Conservation (phyloP, 2,888 invertebrate species). For the Iselma pallidipennis region DNA sequence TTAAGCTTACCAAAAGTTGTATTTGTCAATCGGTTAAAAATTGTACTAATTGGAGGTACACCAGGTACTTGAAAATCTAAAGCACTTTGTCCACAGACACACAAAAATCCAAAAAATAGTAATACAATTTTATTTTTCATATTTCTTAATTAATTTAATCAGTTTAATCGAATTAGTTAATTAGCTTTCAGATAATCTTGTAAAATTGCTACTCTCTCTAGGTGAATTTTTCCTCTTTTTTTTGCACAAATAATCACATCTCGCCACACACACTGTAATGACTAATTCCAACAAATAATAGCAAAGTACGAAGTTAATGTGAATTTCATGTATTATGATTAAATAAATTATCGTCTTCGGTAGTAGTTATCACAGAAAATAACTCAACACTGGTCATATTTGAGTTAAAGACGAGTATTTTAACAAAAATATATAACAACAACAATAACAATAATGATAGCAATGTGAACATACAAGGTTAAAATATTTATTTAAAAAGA, state of each 20-base stretch:
- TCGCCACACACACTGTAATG: not conserved
- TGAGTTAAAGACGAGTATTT: too few relatives aligned
- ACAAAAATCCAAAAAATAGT: constrained; percentile 3
- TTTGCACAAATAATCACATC: not conserved
- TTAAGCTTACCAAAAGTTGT: constrained; percentile 44
- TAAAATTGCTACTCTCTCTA: too few relatives aligned
- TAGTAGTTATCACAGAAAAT: not conserved
- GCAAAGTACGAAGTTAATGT: constrained; percentile 12
- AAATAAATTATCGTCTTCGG: not conserved
- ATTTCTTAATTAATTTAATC: too few relatives aligned
- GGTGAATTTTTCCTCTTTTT: too few relatives aligned
- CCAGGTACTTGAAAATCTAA: constrained; percentile 12
- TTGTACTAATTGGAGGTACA: constrained; percentile 37
- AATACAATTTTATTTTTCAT: not conserved
- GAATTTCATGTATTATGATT: constrained; percentile 4
- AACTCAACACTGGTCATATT: not conserved
- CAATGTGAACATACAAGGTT: not conserved
- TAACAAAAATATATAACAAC: not conserved
- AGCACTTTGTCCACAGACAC: not conserved
- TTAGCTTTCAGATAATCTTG: not conserved
- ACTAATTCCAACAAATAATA: constrained; percentile 9
- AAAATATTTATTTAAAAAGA: not conserved
- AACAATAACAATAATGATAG: not conserved
- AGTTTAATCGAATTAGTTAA: too few relatives aligned
- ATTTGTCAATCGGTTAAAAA: constrained; percentile 44